These are phyloP conservation scores for Cheilosia impressa DNA, from an alignment of 2,888 invertebrate species.

Conservation along the genomic window DNA sequence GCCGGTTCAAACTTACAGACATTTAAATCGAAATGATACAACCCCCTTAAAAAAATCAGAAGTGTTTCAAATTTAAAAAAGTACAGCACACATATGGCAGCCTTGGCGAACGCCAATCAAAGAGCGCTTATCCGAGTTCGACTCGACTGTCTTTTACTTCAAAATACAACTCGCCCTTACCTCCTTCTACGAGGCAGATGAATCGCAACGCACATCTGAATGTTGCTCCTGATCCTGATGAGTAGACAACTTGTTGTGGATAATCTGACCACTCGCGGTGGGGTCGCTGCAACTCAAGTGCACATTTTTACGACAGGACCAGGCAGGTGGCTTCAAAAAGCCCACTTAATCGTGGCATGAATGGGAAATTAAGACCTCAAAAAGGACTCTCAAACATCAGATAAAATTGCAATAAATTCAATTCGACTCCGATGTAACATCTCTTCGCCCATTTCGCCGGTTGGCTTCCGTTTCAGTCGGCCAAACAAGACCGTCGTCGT, in stretches of 20 bases:
- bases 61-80: too few species aligned
- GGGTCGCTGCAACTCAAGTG: slow-evolving; percentile 8
- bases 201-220: too few species aligned
- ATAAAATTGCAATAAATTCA: slow-evolving; percentile 55
- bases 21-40: too few species aligned
- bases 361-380: slow-evolving; percentile 72
- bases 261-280: not conserved
- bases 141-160: too few species aligned
- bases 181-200: too few species aligned
- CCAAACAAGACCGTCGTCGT: slow-evolving; percentile 13
- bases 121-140: too few species aligned
- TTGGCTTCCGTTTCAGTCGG: slow-evolving; percentile 59
- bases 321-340: slow-evolving; percentile 32
- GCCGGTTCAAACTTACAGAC: too few species aligned
- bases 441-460: slow-evolving; percentile 20
- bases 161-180: too few species aligned
- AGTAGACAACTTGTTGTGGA: not conserved
- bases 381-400: slow-evolving; percentile 33
- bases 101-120: too few species aligned
- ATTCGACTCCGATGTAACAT: slow-evolving; percentile 21
- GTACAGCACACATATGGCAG: too few species aligned
- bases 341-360: slow-evolving; percentile 65
- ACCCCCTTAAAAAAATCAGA: too few species aligned
- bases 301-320: slow-evolving; percentile 9
- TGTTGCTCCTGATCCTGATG: too few species aligned